These are phyloP conservation scores for Aphelocoma coerulescens DNA, from an alignment of 2,113 vertebrate species.

Conservation along the genomic window DNA sequence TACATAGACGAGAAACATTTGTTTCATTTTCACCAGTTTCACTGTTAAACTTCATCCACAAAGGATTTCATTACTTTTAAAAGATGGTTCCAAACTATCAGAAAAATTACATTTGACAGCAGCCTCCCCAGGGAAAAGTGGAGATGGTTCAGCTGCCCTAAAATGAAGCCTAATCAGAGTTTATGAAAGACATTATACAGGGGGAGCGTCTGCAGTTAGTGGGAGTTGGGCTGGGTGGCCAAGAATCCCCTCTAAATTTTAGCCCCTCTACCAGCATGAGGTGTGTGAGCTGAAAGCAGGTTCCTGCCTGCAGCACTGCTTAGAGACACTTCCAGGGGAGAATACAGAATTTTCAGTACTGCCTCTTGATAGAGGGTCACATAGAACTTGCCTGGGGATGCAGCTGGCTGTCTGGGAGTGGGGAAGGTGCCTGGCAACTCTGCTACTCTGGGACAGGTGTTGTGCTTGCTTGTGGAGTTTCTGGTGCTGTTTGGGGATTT, in stretches of 20 bases:
- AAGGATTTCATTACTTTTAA: not conserved
- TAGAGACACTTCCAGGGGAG: not conserved
- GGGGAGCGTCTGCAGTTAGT: not conserved
- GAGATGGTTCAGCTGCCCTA: conserved; percentile 9
- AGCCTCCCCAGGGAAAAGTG: not conserved
- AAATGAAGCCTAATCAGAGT: not conserved
- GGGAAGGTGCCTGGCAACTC: not conserved
- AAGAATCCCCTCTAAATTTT: not conserved
- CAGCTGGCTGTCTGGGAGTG: not conserved
- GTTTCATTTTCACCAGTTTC: not conserved
- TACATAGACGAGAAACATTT: not conserved
- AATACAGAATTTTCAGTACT: not conserved
- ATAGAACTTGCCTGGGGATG: not conserved
- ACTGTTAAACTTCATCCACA: not conserved
- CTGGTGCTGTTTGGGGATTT: conserved; percentile 52
- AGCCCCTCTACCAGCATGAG: not conserved
- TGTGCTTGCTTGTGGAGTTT: not conserved
- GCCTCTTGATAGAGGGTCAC: not conserved
- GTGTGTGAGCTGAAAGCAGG: not conserved
- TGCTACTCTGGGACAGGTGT: not conserved
- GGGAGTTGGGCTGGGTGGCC: not conserved
- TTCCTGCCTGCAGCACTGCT: not conserved
- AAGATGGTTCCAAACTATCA: not conserved
- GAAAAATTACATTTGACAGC: not conserved
- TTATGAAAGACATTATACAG: not conserved